Conservation (phyloP, 2,888 invertebrate genomes). For the Drosophila hawaiiensis region DNA sequence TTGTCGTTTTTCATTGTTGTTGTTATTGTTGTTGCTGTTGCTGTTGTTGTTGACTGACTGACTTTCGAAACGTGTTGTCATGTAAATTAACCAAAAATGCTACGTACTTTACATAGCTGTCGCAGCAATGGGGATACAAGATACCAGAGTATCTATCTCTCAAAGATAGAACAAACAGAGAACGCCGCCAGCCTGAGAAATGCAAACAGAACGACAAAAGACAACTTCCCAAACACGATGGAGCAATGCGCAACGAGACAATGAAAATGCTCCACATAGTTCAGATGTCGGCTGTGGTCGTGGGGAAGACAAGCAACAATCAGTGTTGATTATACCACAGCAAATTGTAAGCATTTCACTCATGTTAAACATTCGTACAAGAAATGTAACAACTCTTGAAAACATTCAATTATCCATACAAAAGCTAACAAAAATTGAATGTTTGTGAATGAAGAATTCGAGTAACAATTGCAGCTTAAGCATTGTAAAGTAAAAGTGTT, state of each 20-base stretch:
- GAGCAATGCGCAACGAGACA: constrained; percentile 10
- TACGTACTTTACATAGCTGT: constrained; percentile 55
- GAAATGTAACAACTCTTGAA: not conserved
- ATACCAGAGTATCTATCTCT: constrained; percentile 33
- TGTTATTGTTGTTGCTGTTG: constrained; percentile 38
- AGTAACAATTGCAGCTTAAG: not conserved
- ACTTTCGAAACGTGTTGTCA: constrained; percentile 80
- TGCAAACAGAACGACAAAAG: constrained; percentile 61
- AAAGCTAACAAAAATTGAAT: not conserved
- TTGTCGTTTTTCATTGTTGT: constrained; percentile 33
- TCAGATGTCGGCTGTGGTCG: constrained; percentile 40
- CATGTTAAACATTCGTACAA: not conserved
- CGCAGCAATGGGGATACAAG: constrained; percentile 24
- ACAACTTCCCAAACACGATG: constrained; percentile 10
- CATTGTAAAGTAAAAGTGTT: not conserved
- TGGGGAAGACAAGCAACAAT: constrained; percentile 11
- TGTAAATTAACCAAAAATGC: constrained; percentile 76
- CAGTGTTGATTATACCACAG: constrained; percentile 2
- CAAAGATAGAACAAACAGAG: constrained; percentile 64
- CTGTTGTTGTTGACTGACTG: constrained; percentile 59
- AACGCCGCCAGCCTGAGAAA: constrained; percentile 68
- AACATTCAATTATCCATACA: not conserved
- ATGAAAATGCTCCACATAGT: constrained; percentile 14
- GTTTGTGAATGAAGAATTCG: not conserved
- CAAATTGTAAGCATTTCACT: constrained; percentile 18